A percentile compares a stretch with the other conserved stretches of the same genome.
Conservation (phyloP, 2,113 vertebrate genomes). For the Campylomormyrus numenius region DNA sequence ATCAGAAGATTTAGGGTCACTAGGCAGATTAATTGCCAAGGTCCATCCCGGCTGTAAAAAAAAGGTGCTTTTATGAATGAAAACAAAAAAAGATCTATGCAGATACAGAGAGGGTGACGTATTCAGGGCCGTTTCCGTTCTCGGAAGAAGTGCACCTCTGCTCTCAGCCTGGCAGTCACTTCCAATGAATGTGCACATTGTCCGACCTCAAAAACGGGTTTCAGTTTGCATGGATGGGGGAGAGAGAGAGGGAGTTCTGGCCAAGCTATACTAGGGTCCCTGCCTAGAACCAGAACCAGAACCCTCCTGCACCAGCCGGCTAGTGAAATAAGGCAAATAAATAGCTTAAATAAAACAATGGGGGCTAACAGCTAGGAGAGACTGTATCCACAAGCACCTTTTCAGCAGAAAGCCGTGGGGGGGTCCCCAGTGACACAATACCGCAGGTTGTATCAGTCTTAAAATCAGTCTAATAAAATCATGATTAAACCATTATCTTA, state of each 20-base stretch:
- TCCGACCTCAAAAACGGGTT: background rate
- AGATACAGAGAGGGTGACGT: background rate
- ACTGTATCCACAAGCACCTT: background rate
- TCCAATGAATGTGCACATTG: conserved; percentile 2
- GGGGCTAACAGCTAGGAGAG: background rate
- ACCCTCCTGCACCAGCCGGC: background rate
- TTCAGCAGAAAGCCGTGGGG: background rate
- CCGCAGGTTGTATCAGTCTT: too few relatives aligned
- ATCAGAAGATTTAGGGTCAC: background rate
- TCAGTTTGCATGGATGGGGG: background rate
- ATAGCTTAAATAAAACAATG: conserved; percentile 16
- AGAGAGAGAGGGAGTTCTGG: background rate
- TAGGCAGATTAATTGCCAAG: background rate
- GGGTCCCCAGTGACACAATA: background rate
- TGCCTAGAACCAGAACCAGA: background rate
- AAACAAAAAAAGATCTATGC: background rate
- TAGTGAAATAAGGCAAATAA: conserved; percentile 20
- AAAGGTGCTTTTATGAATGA: background rate
- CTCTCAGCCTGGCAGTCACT: background rate
- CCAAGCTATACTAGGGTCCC: background rate
- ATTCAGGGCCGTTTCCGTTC: background rate
- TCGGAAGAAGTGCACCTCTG: background rate
- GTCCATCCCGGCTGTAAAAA: background rate
- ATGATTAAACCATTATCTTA: background rate
- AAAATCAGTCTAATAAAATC: background rate